A percentile compares a stretch with the other conserved stretches of the same genome.
phyloP scores from a whole-genome alignment of 2,888 invertebrate genomes.

The Girardia tigrina region DNA sequence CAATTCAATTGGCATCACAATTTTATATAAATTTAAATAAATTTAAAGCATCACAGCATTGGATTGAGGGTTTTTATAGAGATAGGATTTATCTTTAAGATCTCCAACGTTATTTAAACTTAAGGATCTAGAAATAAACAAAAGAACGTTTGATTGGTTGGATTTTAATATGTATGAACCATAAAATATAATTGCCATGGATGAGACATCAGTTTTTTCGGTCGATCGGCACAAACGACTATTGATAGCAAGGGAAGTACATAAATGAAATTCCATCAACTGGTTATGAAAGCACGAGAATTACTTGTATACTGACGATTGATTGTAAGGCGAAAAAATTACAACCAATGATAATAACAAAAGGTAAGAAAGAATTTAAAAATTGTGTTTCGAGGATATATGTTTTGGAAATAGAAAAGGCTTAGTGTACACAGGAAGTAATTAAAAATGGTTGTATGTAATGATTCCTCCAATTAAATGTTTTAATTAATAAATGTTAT shows the following conservation, averaged over 20 bases:
- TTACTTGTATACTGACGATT: background rate
- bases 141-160: no score
- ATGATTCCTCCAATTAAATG: background rate
- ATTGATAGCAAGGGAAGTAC: background rate
- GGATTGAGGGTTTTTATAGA: no score
- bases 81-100: no score
- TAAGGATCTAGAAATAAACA: no score
- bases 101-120: no score
- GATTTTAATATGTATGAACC: no score
- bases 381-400: background rate
- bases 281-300: background rate
- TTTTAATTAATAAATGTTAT: background rate
- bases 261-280: background rate
- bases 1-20: no score
- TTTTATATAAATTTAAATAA: no score
- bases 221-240: background rate
- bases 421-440: background rate
- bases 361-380: background rate
- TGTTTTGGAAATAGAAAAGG: background rate
- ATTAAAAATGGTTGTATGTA: background rate
- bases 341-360: background rate
- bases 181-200: background rate
- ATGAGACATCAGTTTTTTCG: background rate
- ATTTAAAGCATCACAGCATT: no score
- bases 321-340: background rate